A percentile compares a stretch with the other conserved stretches of the same genome.
These are phyloP conservation scores for Xyliphius kryptos DNA, from an alignment of 2,113 vertebrate species.

Conservation along the genomic window DNA sequence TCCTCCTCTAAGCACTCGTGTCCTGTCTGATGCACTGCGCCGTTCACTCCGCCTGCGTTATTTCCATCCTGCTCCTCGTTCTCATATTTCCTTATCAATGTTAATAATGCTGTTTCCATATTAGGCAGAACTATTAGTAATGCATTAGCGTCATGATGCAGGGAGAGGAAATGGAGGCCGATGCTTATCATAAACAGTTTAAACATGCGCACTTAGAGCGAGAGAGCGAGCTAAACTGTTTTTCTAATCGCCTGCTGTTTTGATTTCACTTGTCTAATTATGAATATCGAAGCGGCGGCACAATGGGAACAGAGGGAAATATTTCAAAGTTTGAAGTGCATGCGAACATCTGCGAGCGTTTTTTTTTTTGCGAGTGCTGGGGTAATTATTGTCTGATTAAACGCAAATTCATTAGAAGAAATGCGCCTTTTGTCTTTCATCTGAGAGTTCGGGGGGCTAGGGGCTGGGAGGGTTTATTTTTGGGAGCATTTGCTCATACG, in stretches of 20 bases:
- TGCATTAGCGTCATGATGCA: constrained; percentile 35
- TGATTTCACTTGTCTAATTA: constrained; percentile 45
- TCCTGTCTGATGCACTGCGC: not conserved
- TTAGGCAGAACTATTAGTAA: constrained; percentile 24
- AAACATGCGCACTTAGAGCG: constrained; percentile 33
- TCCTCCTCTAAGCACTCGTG: not conserved
- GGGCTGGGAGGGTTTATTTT: constrained; percentile 10
- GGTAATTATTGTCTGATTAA: constrained; percentile 50
- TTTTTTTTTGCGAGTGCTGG: constrained; percentile 34
- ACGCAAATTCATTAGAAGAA: constrained; percentile 46
- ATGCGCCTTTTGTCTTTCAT: constrained; percentile 34
- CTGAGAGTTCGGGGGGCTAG: not conserved
- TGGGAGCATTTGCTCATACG: constrained; percentile 13
- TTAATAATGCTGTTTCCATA: constrained; percentile 38
- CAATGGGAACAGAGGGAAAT: constrained; percentile 11
- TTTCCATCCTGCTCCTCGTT: constrained; percentile 18
- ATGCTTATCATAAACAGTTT: constrained; percentile 43
- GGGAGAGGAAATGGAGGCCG: constrained; percentile 40
- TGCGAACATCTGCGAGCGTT: constrained; percentile 46
- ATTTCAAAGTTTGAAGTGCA: constrained; percentile 28
- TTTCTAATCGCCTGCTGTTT: constrained; percentile 40
- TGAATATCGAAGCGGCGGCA: constrained; percentile 40
- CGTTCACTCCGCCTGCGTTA: constrained; percentile 4
- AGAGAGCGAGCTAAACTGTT: constrained; percentile 30
- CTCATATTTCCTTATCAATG: constrained; percentile 37